Evolutionary conservation across 2,888 invertebrate genomes (phyloP).

Genomic region (Coleophora deauratella): DNA sequence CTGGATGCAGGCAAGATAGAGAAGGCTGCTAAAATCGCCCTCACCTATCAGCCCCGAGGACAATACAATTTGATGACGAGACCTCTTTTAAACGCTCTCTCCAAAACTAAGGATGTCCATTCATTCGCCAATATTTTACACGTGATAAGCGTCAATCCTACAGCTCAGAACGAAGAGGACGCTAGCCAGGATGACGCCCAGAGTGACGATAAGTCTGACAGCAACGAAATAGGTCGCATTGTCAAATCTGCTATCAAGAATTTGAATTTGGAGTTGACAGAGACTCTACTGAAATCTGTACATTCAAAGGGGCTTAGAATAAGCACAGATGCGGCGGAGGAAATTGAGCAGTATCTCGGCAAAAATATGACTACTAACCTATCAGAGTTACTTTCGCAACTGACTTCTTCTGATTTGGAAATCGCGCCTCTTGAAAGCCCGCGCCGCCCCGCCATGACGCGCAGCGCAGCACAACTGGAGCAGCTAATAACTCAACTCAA

Average conservation of each 20-base stretch:
- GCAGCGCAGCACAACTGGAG: conserved; percentile 66
- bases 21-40: conserved; percentile 78
- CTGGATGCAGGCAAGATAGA: conserved; percentile 71
- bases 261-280: conserved; percentile 52
- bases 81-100: conserved; percentile 73
- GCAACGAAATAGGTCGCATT: conserved; percentile 67
- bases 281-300: conserved; percentile 68
- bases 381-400: conserved; percentile 75
- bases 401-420: conserved; percentile 78
- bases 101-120: conserved; percentile 75
- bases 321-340: conserved; percentile 74
- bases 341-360: conserved; percentile 77
- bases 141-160: conserved; percentile 37
- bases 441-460: conserved; percentile 25
- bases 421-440: conserved; percentile 31
- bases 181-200: conserved; percentile 32
- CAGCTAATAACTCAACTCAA: conserved; percentile 68
- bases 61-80: conserved; percentile 67
- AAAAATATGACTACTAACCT: conserved; percentile 78
- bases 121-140: conserved; percentile 77
- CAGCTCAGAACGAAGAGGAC: conserved; percentile 34
- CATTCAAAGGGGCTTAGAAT: conserved; percentile 80
- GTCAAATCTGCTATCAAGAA: conserved; percentile 65
- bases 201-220: conserved; percentile 26
- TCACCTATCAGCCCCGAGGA: conserved; percentile 74